Percentiles rank a stretch among this genome's conserved stretches.
Evolutionary conservation across 2,888 invertebrate genomes (phyloP).

Genomic region (Globia sparganii): DNA sequence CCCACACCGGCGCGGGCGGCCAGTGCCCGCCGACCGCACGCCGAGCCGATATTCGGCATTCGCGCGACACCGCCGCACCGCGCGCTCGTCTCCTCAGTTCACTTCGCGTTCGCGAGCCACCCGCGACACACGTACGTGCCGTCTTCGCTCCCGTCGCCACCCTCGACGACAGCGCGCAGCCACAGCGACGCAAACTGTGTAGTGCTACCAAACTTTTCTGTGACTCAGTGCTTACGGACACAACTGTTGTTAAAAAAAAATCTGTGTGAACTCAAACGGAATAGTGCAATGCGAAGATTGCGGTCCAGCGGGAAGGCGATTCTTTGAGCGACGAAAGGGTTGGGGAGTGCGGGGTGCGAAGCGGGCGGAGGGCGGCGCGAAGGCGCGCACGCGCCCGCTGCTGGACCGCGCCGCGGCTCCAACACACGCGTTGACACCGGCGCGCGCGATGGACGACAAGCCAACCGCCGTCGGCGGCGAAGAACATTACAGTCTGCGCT

Average conservation of each 20-base stretch:
- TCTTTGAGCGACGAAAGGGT: conserved; percentile 87
- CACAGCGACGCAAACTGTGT: conserved; percentile 72
- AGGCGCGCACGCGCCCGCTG: conserved; percentile 85
- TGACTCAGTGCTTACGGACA: conserved; percentile 75
- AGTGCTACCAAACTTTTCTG: conserved; percentile 78
- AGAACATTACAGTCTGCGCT: conserved; percentile 97
- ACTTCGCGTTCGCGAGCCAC: conserved; percentile 81
- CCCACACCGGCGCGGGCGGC: conserved; percentile 79
- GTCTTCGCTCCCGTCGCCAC: conserved; percentile 72
- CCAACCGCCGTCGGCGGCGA: conserved; percentile 86
- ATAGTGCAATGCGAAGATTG: conserved; percentile 81
- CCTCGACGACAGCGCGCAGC: conserved; percentile 69
- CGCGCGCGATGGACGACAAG: conserved; percentile 88
- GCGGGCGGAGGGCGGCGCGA: conserved; percentile 86
- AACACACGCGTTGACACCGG: conserved; percentile 83
- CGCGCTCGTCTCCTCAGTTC: conserved; percentile 78
- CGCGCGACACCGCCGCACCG: conserved; percentile 83
- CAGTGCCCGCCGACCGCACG: conserved; percentile 79
- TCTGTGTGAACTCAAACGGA: conserved; percentile 69
- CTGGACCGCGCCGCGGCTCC: conserved; percentile 71
- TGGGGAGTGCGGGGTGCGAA: conserved; percentile 82
- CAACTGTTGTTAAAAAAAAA: conserved; percentile 61
- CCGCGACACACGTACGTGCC: conserved; percentile 82
- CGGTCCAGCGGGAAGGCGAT: conserved; percentile 82
- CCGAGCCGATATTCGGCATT: conserved; percentile 79